These are phyloP conservation scores for Tetrapedia diversipes DNA, from an alignment of 2,888 invertebrate species.

Conservation along the genomic window DNA sequence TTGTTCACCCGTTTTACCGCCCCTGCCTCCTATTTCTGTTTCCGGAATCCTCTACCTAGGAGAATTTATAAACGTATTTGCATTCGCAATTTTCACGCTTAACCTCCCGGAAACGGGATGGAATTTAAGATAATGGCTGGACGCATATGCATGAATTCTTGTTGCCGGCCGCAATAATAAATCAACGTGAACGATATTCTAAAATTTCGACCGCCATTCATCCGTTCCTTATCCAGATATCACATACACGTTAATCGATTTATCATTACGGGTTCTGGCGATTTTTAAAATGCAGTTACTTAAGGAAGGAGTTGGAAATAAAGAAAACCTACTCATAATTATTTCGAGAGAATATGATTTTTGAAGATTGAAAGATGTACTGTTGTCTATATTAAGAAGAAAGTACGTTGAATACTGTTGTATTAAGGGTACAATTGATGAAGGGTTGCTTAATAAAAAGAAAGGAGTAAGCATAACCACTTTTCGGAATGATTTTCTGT, in stretches of 20 bases:
- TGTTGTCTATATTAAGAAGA: not conserved
- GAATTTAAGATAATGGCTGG: conserved; percentile 71
- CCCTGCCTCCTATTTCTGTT: too few relatives aligned
- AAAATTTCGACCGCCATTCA: conserved; percentile 58
- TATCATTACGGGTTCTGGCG: not conserved
- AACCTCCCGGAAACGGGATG: conserved; percentile 76
- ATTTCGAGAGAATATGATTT: not conserved
- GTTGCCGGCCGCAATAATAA: conserved; percentile 68
- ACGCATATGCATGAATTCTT: conserved; percentile 74
- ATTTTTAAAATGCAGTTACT: conserved; percentile 14
- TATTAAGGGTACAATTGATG: too few relatives aligned
- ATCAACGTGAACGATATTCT: conserved; percentile 67
- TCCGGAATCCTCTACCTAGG: not conserved
- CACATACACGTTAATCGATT: not conserved
- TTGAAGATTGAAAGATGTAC: not conserved
- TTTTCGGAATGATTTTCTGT: too few relatives aligned
- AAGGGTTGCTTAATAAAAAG: too few relatives aligned
- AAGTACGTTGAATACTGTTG: too few relatives aligned
- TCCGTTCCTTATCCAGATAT: conserved; percentile 34
- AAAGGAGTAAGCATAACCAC: too few relatives aligned
- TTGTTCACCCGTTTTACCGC: conserved; percentile 54
- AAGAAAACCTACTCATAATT: not conserved
- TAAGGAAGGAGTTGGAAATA: not conserved
- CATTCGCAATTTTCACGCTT: conserved; percentile 77
- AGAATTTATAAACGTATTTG: conserved; percentile 75